These are phyloP conservation scores for Bunonema sp. DNA, from an alignment of 2,888 invertebrate species.

Conservation along the genomic window DNA sequence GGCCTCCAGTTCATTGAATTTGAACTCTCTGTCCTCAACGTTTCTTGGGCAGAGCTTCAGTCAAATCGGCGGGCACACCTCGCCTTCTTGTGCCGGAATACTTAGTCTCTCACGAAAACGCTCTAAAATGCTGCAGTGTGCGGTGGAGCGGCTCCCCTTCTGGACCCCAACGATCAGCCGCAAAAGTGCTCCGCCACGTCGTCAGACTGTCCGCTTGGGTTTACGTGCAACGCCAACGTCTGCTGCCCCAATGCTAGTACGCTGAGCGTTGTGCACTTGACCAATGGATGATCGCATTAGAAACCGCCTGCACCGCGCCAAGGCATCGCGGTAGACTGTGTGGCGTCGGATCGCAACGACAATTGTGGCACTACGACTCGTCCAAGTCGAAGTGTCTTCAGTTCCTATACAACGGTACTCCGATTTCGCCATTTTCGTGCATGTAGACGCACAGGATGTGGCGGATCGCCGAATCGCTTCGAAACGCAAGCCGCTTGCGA, in stretches of 20 bases:
- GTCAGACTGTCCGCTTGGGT: conserved; percentile 35
- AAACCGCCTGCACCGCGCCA: conserved; percentile 29
- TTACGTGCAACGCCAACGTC: conserved; percentile 26
- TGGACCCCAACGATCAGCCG: conserved; percentile 29
- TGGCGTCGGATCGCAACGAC: no score
- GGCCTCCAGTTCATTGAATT: no score
- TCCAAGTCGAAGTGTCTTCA: conserved; percentile 25
- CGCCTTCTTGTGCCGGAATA: not conserved
- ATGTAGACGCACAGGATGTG: no score
- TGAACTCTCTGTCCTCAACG: no score
- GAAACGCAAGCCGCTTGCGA: conserved; percentile 23
- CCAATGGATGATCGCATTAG: no score
- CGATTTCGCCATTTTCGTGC: no score
- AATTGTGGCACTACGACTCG: conserved; percentile 34
- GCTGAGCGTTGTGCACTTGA: no score
- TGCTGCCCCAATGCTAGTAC: conserved; percentile 36
- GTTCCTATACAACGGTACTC: conserved; percentile 32
- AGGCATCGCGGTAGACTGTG: conserved; percentile 20
- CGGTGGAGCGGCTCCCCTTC: conserved; percentile 31
- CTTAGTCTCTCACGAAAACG: not conserved
- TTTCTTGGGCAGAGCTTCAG: no score
- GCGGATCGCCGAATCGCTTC: conserved; percentile 32
- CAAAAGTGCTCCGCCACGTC: conserved; percentile 33
- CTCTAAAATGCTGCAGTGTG: conserved; percentile 15
- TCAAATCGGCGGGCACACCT: no score